Evolutionary conservation across 2,888 invertebrate genomes (phyloP).

Genomic region (Prionchulus punctatus): DNA sequence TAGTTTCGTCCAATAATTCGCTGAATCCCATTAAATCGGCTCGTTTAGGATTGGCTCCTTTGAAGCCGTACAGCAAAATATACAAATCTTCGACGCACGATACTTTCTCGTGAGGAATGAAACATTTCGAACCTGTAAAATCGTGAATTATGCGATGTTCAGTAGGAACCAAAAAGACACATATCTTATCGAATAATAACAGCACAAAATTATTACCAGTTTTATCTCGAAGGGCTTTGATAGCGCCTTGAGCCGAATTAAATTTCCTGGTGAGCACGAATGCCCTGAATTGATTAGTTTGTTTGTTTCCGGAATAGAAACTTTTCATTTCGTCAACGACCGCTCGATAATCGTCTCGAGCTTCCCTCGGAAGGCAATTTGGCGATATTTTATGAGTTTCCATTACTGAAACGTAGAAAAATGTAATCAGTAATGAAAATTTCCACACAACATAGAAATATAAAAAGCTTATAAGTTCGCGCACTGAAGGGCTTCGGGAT

Average conservation of each 20-base stretch:
- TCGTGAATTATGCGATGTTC: too few relatives aligned
- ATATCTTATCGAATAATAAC: too few relatives aligned
- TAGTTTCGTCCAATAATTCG: neutral
- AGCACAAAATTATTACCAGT: too few relatives aligned
- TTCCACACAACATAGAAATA: too few relatives aligned
- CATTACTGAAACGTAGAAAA: too few relatives aligned
- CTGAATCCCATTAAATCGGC: neutral
- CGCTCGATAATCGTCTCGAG: neutral
- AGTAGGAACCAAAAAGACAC: too few relatives aligned
- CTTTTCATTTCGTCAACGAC: neutral
- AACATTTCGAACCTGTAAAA: slow-evolving; percentile 1
- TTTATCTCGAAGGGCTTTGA: neutral
- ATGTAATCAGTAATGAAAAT: too few relatives aligned
- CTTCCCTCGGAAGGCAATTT: neutral
- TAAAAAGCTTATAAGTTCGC: too few relatives aligned
- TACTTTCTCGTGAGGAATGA: neutral
- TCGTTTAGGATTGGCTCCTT: neutral
- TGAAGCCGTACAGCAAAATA: neutral
- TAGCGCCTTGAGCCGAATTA: slow-evolving; percentile 1
- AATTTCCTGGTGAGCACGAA: neutral
- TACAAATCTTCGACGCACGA: slow-evolving; percentile 5
- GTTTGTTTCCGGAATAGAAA: neutral
- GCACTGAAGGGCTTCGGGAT: too few relatives aligned
- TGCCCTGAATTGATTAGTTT: neutral
- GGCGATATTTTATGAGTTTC: neutral